Percentiles rank a stretch among this genome's conserved stretches.
Evolutionary conservation across 2,797 vertebrate species (phyloP).

Genomic region (Megalops cyprinoides): DNA sequence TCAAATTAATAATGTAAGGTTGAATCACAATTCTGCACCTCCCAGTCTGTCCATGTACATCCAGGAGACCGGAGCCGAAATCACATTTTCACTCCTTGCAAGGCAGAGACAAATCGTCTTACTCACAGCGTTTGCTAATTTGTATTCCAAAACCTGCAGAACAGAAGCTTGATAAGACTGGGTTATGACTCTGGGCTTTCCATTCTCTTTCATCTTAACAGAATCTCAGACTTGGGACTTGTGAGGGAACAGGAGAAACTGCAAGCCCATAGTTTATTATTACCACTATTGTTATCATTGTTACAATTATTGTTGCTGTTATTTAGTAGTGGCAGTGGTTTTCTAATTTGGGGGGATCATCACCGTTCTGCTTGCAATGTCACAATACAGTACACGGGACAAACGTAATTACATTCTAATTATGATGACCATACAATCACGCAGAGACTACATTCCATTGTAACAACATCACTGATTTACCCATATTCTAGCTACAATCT

Average conservation of each 20-base stretch:
- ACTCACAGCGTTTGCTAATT: conserved; percentile 21
- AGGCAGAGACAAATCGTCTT: conserved; percentile 30
- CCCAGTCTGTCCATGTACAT: neutral
- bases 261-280: neutral
- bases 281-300: too few species aligned
- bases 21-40: conserved; percentile 19
- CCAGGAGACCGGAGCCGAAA: conserved; percentile 12
- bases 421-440: too few species aligned
- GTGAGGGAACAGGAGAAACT: conserved; percentile 25
- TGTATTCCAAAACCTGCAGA: conserved; percentile 24
- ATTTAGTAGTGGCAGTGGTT: too few species aligned
- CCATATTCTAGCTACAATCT: too few species aligned
- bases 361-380: too few species aligned
- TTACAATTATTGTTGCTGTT: too few species aligned
- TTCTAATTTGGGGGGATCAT: too few species aligned
- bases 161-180: conserved; percentile 29
- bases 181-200: conserved; percentile 30
- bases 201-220: conserved; percentile 28
- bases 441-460: too few species aligned
- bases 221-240: conserved; percentile 25
- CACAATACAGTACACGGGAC: too few species aligned
- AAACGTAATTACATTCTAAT: too few species aligned
- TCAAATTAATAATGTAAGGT: neutral
- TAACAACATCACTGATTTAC: too few species aligned
- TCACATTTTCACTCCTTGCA: conserved; percentile 30